phyloP scores from a whole-genome alignment of 2,113 vertebrate genomes.

The Hydrochoerus hydrochaeris region DNA sequence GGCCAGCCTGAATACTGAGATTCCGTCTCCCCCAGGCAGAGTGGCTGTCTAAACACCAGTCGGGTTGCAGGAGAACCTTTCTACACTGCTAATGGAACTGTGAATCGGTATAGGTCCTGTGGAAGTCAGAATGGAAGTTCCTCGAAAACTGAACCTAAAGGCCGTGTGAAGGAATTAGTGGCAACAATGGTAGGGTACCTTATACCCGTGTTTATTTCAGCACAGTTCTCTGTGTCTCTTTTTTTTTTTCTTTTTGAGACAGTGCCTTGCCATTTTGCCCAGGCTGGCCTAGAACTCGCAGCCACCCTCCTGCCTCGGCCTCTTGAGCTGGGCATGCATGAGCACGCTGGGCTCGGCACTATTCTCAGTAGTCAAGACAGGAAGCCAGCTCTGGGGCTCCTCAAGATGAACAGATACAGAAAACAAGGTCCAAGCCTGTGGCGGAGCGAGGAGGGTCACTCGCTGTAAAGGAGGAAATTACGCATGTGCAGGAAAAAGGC shows the following conservation, averaged over 20 bases:
- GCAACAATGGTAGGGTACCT: background rate
- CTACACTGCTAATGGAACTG: too few relatives aligned
- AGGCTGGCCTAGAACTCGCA: too few relatives aligned
- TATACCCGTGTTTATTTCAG: background rate
- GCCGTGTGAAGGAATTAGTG: background rate
- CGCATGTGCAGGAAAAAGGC: background rate
- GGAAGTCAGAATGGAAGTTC: background rate
- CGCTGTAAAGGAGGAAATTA: background rate
- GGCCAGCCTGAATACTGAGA: too few relatives aligned
- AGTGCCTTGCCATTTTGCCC: too few relatives aligned
- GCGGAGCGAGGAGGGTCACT: background rate
- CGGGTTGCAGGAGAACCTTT: too few relatives aligned
- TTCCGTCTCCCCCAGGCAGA: too few relatives aligned
- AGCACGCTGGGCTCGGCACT: background rate
- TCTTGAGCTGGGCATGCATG: too few relatives aligned
- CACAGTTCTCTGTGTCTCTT: background rate
- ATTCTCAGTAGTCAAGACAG: background rate
- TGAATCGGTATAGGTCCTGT: too few relatives aligned
- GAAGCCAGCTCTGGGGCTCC: background rate
- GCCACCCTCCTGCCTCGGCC: too few relatives aligned
- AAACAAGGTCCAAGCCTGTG: accelerated
- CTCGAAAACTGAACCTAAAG: background rate
- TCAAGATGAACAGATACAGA: background rate
- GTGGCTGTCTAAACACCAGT: too few relatives aligned
- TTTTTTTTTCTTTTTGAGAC: background rate